Percentiles rank a stretch among this genome's conserved stretches.
These are phyloP conservation scores for Chaetogeoica ovagalla DNA, from an alignment of 2,888 invertebrate species.

Conservation along the genomic window DNA sequence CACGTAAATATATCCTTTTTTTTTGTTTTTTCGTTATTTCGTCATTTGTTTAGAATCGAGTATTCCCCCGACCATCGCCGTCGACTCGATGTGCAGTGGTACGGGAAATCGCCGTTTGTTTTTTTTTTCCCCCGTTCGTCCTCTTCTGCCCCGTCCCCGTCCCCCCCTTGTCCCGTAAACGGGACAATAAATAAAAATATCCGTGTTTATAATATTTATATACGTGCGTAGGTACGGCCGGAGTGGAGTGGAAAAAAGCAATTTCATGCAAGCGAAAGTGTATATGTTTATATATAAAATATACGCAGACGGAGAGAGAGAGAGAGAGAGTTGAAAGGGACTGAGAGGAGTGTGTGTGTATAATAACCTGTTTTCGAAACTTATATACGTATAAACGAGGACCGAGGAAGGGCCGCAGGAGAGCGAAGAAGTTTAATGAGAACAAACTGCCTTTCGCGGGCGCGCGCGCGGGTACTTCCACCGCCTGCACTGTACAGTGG, in stretches of 20 bases:
- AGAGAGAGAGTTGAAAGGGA: not conserved
- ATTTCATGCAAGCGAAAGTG: constrained; percentile 48
- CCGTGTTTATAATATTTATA: not conserved
- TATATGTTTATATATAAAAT: constrained; percentile 9
- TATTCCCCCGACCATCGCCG: not conserved
- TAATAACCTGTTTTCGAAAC: constrained; percentile 48
- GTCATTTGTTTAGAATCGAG: constrained; percentile 44
- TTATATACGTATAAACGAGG: not conserved
- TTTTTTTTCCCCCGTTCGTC: too few species aligned
- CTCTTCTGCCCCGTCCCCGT: too few species aligned
- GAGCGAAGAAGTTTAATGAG: constrained; percentile 50
- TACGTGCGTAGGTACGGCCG: constrained; percentile 10
- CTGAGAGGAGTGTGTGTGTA: not conserved
- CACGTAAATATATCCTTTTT: constrained; percentile 27
- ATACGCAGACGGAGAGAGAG: constrained; percentile 25
- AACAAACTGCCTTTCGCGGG: constrained; percentile 47
- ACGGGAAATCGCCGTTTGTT: not conserved
- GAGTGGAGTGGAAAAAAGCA: constrained; percentile 44
- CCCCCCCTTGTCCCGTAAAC: constrained; percentile 18
- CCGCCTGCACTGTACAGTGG: not conserved
- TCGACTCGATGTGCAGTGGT: not conserved
- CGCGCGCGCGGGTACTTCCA: not conserved
- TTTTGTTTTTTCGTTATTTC: not conserved
- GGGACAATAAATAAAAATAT: constrained; percentile 51
- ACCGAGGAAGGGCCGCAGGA: constrained; percentile 27